Evolutionary conservation across 1,140 invertebrate genomes (phyloP).

Genomic region (Drosophila baimaii): DNA sequence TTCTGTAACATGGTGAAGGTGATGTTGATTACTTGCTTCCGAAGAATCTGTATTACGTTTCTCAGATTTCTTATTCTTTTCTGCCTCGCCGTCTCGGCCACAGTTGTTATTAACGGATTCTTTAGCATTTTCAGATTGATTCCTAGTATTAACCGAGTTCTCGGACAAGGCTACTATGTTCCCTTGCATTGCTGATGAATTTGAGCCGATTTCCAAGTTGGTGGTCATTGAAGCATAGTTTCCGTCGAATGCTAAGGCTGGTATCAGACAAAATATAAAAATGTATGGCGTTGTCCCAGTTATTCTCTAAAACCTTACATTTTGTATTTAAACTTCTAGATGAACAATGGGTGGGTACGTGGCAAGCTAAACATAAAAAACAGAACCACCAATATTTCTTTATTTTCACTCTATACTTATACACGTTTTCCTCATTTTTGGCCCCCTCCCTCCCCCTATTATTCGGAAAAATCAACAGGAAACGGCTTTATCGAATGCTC

Average conservation of each 20-base stretch:
- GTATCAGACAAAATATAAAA: conserved; percentile 17
- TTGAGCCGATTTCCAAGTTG: conserved; percentile 58
- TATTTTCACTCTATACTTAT: no score
- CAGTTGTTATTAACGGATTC: conserved; percentile 18
- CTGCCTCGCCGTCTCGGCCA: conserved; percentile 3
- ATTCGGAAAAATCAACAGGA: no score
- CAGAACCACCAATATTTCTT: no score
- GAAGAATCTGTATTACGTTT: conserved; percentile 10
- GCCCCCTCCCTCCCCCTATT: no score
- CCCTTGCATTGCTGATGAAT: conserved; percentile 7
- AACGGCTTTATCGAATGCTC: no score
- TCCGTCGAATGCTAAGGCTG: conserved; percentile 69
- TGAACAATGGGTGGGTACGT: no score
- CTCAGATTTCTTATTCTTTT: conserved; percentile 16
- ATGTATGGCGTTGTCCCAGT: neutral
- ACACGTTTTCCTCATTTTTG: no score
- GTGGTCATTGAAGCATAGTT: conserved; percentile 64
- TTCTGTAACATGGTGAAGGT: conserved; percentile 30
- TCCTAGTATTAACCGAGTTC: conserved; percentile 7
- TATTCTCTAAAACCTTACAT: neutral
- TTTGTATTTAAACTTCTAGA: no score
- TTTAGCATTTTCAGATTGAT: conserved; percentile 27
- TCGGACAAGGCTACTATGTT: conserved; percentile 13
- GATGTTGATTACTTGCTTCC: conserved; percentile 18
- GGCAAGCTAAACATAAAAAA: no score